phyloP scores from a whole-genome alignment of 2,113 vertebrate species.

The Peromyscus polionotus region DNA sequence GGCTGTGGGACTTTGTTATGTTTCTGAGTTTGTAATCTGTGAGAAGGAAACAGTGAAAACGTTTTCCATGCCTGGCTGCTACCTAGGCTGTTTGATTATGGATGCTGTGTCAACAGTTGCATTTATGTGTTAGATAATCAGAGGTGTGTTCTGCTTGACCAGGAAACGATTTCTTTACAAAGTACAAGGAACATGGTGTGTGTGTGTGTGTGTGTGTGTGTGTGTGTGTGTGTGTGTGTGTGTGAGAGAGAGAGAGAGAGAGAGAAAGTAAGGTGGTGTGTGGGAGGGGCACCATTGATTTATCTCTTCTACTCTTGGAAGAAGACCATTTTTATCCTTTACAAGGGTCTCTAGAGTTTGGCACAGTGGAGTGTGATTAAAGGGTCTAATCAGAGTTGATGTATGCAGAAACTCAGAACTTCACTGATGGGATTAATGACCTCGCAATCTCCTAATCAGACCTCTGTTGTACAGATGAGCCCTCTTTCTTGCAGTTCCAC shows the following conservation, averaged over 20 bases:
- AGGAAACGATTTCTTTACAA: conserved; percentile 69
- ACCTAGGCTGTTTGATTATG: conserved; percentile 34
- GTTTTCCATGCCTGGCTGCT: conserved; percentile 37
- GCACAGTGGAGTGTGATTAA: conserved; percentile 65
- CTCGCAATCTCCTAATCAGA: conserved; percentile 66
- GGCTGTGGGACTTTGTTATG: conserved; percentile 22
- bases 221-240: neutral
- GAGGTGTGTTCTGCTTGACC: conserved; percentile 63
- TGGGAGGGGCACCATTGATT: neutral
- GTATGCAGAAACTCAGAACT: conserved; percentile 71
- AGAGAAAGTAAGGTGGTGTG: neutral
- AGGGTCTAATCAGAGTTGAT: conserved; percentile 69
- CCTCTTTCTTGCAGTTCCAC: conserved; percentile 61
- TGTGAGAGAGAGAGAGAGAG: conserved; percentile 4
- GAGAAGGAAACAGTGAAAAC: conserved; percentile 51
- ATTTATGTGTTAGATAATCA: conserved; percentile 51
- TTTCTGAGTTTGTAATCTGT: conserved; percentile 55
- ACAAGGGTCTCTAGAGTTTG: conserved; percentile 33
- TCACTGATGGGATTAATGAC: conserved; percentile 67
- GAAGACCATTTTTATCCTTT: conserved; percentile 65
- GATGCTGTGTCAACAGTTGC: neutral
- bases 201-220: neutral
- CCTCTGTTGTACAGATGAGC: conserved; percentile 59
- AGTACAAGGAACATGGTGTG: conserved; percentile 40
- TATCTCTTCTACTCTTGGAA: conserved; percentile 9